Percentiles rank a stretch among this genome's conserved stretches.
These are phyloP conservation scores for Drosophila recens DNA, from an alignment of 2,888 invertebrate genomes.

Conservation along the genomic window DNA sequence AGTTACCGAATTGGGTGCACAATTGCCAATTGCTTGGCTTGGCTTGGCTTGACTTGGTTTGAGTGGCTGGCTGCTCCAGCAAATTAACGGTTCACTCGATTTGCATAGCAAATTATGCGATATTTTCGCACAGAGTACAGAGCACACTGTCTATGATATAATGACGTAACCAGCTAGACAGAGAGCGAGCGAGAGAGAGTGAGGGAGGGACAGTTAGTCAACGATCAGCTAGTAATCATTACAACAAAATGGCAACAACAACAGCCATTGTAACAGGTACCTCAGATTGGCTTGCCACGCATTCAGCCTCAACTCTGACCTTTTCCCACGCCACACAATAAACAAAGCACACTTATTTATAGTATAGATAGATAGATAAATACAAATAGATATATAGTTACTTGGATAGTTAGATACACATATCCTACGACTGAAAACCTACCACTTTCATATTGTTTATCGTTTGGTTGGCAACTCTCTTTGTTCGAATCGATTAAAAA, in stretches of 20 bases:
- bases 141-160: constrained; percentile 27
- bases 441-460: constrained; percentile 76
- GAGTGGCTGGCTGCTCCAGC: constrained; percentile 43
- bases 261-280: constrained; percentile 24
- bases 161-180: constrained; percentile 63
- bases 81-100: constrained; percentile 79
- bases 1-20: constrained; percentile 80
- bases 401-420: constrained; percentile 28
- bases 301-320: constrained; percentile 65
- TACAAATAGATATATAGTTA: background rate
- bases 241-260: constrained; percentile 20
- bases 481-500: constrained; percentile 64
- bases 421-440: constrained; percentile 45
- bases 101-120: constrained; percentile 82
- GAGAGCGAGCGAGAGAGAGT: constrained; percentile 1
- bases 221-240: constrained; percentile 28
- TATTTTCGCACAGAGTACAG: constrained; percentile 62
- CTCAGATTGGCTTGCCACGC: constrained; percentile 60
- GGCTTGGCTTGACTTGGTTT: background rate
- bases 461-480: constrained; percentile 20
- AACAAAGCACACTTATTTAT: constrained; percentile 7
- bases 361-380: constrained; percentile 6
- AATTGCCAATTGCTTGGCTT: constrained; percentile 52
- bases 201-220: constrained; percentile 7
- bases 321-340: constrained; percentile 40